Conservation (phyloP, 2,888 invertebrate species). For the Xanthostigma xanthostigma region DNA sequence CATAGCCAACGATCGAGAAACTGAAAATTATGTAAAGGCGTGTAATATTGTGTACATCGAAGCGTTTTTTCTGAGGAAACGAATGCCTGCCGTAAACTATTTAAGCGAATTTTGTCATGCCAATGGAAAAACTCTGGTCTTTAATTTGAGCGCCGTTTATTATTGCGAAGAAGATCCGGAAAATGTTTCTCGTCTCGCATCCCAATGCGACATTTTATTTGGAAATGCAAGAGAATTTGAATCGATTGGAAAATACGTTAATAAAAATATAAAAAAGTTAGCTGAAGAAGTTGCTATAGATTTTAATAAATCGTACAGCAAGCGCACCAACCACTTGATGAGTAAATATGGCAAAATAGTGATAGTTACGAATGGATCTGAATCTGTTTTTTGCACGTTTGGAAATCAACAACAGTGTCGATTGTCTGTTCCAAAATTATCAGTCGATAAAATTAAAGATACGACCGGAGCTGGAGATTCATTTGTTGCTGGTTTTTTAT, state of each 20-base stretch:
- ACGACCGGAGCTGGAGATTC: slow-evolving; percentile 45
- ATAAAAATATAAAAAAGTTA: slow-evolving; percentile 16
- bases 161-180: slow-evolving; percentile 29
- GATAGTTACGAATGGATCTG: slow-evolving; percentile 45
- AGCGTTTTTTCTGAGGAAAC: slow-evolving; percentile 39
- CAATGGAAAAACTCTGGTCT: slow-evolving; percentile 27
- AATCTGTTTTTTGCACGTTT: slow-evolving; percentile 33
- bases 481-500: slow-evolving; percentile 41
- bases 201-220: slow-evolving; percentile 34
- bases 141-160: slow-evolving; percentile 39
- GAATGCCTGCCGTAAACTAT: slow-evolving; percentile 28
- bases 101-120: slow-evolving; percentile 28
- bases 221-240: slow-evolving; percentile 39
- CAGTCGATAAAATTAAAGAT: slow-evolving; percentile 30
- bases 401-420: slow-evolving; percentile 14
- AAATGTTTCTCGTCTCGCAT: slow-evolving; percentile 28
- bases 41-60: slow-evolving; percentile 34
- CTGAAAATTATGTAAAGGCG: slow-evolving; percentile 15
- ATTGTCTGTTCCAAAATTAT: slow-evolving; percentile 27
- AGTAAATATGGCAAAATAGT: slow-evolving; percentile 31
- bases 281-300: slow-evolving; percentile 15
- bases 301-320: slow-evolving; percentile 11
- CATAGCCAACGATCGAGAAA: slow-evolving; percentile 14
- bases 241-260: slow-evolving; percentile 25
- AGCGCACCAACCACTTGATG: slow-evolving; percentile 2